Conservation (phyloP, 2,113 vertebrate species). For the Entosphenus tridentatus region DNA sequence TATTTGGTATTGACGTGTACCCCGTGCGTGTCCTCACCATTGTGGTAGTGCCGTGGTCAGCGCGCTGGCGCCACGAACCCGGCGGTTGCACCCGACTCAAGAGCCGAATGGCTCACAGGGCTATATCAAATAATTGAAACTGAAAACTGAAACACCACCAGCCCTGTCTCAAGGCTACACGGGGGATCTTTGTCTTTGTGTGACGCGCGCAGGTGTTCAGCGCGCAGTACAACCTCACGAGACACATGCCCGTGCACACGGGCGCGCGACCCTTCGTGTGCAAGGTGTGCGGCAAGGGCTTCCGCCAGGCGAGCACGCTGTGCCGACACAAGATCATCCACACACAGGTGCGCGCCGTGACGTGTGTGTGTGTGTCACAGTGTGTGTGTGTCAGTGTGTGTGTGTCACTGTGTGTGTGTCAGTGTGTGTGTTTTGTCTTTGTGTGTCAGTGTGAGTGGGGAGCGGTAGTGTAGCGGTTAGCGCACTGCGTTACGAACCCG, state of each 20-base stretch:
- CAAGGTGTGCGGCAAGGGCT: conserved; percentile 10
- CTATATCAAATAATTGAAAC: no score
- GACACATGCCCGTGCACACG: conserved; percentile 10
- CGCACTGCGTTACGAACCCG: no score
- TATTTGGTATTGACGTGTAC: no score
- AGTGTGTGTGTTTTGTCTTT: neutral
- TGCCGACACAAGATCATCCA: conserved; percentile 11
- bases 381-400: neutral
- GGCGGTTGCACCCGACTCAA: no score
- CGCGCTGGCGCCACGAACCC: no score
- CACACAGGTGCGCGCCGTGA: conserved; percentile 8
- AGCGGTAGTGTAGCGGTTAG: no score
- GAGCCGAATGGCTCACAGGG: no score
- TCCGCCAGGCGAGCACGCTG: conserved; percentile 10
- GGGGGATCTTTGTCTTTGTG: no score
- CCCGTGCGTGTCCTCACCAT: no score
- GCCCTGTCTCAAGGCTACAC: no score
- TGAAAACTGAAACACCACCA: no score
- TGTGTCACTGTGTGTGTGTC: neutral
- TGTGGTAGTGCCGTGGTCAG: no score
- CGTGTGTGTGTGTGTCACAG: neutral
- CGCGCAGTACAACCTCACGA: conserved; percentile 10
- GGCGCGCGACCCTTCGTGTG: conserved; percentile 10
- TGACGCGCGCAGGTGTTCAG: conserved; percentile 8
- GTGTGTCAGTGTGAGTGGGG: neutral